Base-by-base conservation (phyloP, 2,888 invertebrate genomes). In the Temnothorax unifasciatus region DNA sequence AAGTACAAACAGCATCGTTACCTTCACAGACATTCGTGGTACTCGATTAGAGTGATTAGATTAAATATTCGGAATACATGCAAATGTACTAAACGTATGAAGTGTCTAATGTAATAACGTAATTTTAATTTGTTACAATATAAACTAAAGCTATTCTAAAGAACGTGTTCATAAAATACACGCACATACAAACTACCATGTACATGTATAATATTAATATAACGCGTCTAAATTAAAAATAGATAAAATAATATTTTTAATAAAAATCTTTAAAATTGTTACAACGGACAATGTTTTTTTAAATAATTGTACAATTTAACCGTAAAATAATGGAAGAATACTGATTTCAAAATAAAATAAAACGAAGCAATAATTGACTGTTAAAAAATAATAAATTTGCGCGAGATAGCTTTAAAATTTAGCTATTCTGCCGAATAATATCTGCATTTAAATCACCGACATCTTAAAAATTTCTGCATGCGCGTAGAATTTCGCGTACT, bases 1-100 rank as follows among this genome's bases (percentile, higher is more conserved):
- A 44, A 68, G 66, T 68, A 81, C 74, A 74, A 81, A 59, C 74
- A 81, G 44, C 41, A 71, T 29, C 0, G 74, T 79, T 44, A 64
- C 11, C 15, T 25, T 57, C 47, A 8, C 29, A 61, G 11, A 79
- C 50, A 47, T 57, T 68, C 11, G 15, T 47, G 18, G 11, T 25
- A 57, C 8, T 52, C 15, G n/a, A 68, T n/a, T 54, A 54, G 21
- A 21, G 52, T 57, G 47, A 59, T 15, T 47, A 25, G 15, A 59
- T 41, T 66, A 41, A 50, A 76, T 57, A 44, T 77, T 54, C 11
- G 11, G 13, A 47, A 34, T 69, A 25, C 21, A 47, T 1, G 18
- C n/a, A 2, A 25, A 41, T 29, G 13, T 18, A 11, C 0, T 6
- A 41, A 25, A 54, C n/a, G n/a, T 44, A 21, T n/a, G 15, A 64